Percentiles rank a stretch among this genome's conserved stretches.
These are phyloP conservation scores for Zalophus californianus DNA, from an alignment of 2,797 vertebrate species.

Conservation along the genomic window DNA sequence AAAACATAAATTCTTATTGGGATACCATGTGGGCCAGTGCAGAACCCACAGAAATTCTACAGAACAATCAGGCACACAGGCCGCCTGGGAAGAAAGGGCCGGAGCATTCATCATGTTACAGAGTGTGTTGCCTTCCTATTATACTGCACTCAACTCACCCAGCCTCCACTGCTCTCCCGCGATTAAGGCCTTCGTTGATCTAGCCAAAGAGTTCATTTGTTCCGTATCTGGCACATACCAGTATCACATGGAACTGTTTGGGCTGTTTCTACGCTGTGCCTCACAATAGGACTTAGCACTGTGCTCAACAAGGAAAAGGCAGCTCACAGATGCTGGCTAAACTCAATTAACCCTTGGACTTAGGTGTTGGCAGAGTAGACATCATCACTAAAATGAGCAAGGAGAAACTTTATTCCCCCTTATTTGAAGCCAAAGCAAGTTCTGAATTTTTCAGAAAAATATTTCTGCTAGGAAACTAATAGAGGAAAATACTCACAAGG, in stretches of 20 bases:
- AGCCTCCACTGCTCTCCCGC: neutral
- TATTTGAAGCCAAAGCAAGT: slow-evolving; percentile 38
- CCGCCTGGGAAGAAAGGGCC: neutral
- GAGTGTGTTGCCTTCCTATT: neutral
- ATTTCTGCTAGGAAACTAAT: slow-evolving; percentile 41
- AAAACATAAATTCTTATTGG: slow-evolving; percentile 5
- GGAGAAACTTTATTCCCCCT: neutral
- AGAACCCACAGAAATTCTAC: slow-evolving; percentile 37
- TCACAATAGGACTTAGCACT: neutral
- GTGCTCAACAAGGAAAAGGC: neutral
- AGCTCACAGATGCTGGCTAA: neutral
- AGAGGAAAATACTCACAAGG: neutral
- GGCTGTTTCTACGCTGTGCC: neutral
- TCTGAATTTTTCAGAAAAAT: slow-evolving; percentile 58
- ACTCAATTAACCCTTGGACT: neutral
- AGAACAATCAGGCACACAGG: neutral
- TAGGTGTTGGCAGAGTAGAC: neutral
- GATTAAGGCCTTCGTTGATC: neutral
- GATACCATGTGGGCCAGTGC: neutral
- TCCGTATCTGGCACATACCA: neutral
- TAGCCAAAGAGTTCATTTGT: neutral
- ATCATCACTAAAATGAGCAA: slow-evolving; percentile 29
- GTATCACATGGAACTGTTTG: neutral
- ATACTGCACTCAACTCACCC: neutral
- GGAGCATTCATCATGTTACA: neutral